A percentile compares a stretch with the other conserved stretches of the same genome.
Evolutionary conservation across 2,888 invertebrate species (phyloP).

Genomic region (Melinaea menophilus): DNA sequence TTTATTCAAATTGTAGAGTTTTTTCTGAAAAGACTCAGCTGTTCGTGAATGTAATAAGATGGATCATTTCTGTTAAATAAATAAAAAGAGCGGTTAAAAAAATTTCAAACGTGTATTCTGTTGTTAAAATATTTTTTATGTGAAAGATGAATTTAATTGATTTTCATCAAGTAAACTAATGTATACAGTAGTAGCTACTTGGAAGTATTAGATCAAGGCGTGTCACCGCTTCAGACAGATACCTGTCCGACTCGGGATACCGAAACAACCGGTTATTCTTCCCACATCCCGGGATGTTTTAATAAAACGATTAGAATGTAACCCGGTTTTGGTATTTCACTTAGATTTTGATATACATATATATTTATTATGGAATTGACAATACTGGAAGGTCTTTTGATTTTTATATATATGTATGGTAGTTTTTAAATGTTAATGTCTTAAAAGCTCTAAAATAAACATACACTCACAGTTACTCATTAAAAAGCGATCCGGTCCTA

Average conservation of each 20-base stretch:
- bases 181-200: background rate
- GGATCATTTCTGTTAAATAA: too few species aligned
- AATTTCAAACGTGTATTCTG: too few species aligned
- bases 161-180: background rate
- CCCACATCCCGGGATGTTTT: slow-evolving; percentile 38
- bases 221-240: background rate
- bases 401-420: background rate
- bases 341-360: slow-evolving; percentile 13
- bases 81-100: too few species aligned
- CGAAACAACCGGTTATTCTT: slow-evolving; percentile 33
- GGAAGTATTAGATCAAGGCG: background rate
- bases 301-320: slow-evolving; percentile 33
- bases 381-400: slow-evolving; percentile 9
- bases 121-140: too few species aligned
- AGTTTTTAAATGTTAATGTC: background rate
- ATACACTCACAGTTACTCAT: slow-evolving; percentile 6
- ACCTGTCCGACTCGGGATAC: background rate
- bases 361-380: too few species aligned
- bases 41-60: too few species aligned
- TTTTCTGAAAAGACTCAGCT: too few species aligned
- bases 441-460: background rate
- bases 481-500: slow-evolving; percentile 3
- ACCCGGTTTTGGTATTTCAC: slow-evolving; percentile 9
- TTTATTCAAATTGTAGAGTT: too few species aligned
- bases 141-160: too few species aligned